Conservation (phyloP, 2,888 invertebrate species). For the Furcula furcula region DNA sequence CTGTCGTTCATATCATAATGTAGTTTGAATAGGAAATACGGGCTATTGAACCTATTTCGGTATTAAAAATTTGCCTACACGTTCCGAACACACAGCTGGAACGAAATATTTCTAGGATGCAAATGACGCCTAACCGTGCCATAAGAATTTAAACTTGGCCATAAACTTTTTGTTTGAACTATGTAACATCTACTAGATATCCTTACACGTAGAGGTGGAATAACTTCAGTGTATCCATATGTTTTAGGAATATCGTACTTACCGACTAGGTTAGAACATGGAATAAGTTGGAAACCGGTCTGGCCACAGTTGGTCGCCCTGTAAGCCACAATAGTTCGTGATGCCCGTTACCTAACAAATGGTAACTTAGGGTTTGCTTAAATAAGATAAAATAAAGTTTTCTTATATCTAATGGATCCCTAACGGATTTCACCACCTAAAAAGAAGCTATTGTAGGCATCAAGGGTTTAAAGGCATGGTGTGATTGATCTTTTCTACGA, state of each 20-base stretch:
- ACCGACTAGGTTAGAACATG: constrained; percentile 21
- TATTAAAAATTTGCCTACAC: constrained; percentile 37
- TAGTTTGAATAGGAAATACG: constrained; percentile 44
- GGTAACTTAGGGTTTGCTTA: too few species aligned
- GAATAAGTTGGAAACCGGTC: constrained; percentile 50
- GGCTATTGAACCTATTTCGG: constrained; percentile 42
- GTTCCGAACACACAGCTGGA: constrained; percentile 31
- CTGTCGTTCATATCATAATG: constrained; percentile 25
- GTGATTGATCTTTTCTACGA: too few species aligned
- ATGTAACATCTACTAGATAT: too few species aligned
- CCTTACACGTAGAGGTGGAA: too few species aligned
- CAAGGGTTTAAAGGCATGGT: too few species aligned
- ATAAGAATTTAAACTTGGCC: background rate
- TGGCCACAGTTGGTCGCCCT: constrained; percentile 59
- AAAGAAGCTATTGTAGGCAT: too few species aligned
- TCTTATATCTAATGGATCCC: too few species aligned
- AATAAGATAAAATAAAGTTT: too few species aligned
- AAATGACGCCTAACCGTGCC: background rate
- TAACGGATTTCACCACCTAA: too few species aligned
- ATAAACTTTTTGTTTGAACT: background rate
- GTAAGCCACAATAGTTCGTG: constrained; percentile 45
- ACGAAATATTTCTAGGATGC: constrained; percentile 1
- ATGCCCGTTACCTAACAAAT: constrained; percentile 69
- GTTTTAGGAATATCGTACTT: constrained; percentile 14
- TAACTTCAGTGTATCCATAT: too few species aligned